phyloP scores from a whole-genome alignment of 2,797 vertebrate species.

The Mastacembelus armatus region DNA sequence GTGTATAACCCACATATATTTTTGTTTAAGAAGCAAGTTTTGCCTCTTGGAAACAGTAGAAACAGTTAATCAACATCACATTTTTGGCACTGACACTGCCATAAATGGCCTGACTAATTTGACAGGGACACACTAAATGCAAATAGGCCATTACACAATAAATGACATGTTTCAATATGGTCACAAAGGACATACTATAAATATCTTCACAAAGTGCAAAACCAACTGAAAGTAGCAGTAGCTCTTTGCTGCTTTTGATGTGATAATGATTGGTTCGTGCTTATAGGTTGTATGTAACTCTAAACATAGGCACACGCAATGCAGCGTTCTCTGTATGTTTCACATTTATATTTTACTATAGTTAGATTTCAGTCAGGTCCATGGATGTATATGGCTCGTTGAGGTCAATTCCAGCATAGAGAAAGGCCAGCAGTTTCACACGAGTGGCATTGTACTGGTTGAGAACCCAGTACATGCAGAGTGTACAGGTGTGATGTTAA shows the following conservation, averaged over 20 bases:
- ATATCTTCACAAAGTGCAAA: constrained; percentile 25
- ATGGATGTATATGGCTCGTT: constrained; percentile 51
- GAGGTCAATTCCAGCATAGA: constrained; percentile 28
- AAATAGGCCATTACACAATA: constrained; percentile 46
- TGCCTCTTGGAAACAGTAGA: constrained; percentile 10
- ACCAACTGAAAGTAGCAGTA: constrained; percentile 11
- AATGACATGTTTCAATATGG: constrained; percentile 42
- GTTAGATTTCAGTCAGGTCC: constrained; percentile 17
- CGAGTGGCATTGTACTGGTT: constrained; percentile 2
- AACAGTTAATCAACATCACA: constrained; percentile 41
- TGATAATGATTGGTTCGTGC: constrained; percentile 6
- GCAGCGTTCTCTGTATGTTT: constrained; percentile 12
- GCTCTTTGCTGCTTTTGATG: constrained; percentile 22
- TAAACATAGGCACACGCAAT: constrained; percentile 18
- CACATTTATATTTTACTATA: constrained; percentile 10
- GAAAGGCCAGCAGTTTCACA: constrained; percentile 29
- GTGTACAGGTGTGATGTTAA: background rate
- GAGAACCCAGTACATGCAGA: constrained; percentile 28
- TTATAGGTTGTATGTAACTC: background rate
- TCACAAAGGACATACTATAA: constrained; percentile 49
- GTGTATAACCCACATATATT: constrained; percentile 16
- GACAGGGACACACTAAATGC: constrained; percentile 54
- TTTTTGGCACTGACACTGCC: constrained; percentile 55
- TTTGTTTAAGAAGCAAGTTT: constrained; percentile 34
- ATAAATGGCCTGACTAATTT: constrained; percentile 38